Percentiles rank a stretch among this genome's conserved stretches.
These are phyloP conservation scores for Melipona bicolor DNA, from an alignment of 2,888 invertebrate genomes.

Conservation along the genomic window DNA sequence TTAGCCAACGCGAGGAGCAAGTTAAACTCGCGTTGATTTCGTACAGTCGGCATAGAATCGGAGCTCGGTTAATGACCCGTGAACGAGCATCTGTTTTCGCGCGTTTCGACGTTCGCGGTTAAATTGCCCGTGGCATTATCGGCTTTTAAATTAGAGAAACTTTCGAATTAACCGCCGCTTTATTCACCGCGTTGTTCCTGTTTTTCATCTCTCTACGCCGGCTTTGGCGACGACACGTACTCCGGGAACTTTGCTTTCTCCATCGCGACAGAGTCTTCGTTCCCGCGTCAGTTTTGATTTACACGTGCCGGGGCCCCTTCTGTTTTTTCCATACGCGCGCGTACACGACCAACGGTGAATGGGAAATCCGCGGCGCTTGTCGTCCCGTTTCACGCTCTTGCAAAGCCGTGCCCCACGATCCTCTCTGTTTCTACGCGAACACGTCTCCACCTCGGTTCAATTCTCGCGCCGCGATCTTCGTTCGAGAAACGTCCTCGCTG, in stretches of 20 bases:
- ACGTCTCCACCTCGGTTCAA: slow-evolving; percentile 20
- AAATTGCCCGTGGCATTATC: slow-evolving; percentile 47
- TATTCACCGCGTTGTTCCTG: background rate
- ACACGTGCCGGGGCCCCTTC: slow-evolving; percentile 22
- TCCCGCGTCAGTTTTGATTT: slow-evolving; percentile 48
- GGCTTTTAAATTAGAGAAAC: slow-evolving; percentile 33
- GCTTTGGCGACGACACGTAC: background rate
- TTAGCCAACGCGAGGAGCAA: slow-evolving; percentile 25
- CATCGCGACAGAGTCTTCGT: slow-evolving; percentile 40
- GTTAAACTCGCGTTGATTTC: slow-evolving; percentile 30
- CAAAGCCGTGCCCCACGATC: slow-evolving; percentile 36
- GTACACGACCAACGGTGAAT: slow-evolving; percentile 27
- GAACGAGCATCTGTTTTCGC: slow-evolving; percentile 44
- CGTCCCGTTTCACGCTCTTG: slow-evolving; percentile 21
- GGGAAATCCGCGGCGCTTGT: slow-evolving; percentile 26
- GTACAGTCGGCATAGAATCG: background rate
- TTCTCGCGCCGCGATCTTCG: slow-evolving; percentile 7
- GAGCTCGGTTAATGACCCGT: slow-evolving; percentile 41
- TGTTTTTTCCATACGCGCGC: slow-evolving; percentile 27
- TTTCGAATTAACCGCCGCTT: slow-evolving; percentile 46
- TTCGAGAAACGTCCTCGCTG: slow-evolving; percentile 29
- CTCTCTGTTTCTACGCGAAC: background rate
- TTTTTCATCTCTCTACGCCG: background rate
- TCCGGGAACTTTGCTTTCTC: background rate
- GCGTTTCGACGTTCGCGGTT: slow-evolving; percentile 32